Percentiles rank a stretch among this genome's conserved stretches.
phyloP scores from a whole-genome alignment of 2,113 vertebrate genomes.

The Planiliza haematocheilus region DNA sequence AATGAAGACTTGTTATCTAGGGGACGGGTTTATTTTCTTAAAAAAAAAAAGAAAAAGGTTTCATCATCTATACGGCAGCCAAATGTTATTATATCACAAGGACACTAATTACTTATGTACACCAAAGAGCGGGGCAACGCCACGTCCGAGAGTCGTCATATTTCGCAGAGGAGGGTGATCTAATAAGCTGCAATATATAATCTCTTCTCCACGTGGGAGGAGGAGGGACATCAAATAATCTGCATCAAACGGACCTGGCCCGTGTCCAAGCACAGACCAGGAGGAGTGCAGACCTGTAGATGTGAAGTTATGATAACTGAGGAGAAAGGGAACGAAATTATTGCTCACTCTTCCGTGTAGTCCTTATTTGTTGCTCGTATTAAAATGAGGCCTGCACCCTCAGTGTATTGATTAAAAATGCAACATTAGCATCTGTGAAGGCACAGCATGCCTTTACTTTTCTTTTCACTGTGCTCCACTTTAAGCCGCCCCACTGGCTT shows the following conservation, averaged over 20 bases:
- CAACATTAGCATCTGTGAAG: constrained; percentile 49
- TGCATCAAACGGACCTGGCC: constrained; percentile 61
- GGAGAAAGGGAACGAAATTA: constrained; percentile 31
- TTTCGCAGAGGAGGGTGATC: constrained; percentile 52
- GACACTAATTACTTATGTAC: constrained; percentile 28
- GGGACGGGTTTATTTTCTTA: constrained; percentile 24
- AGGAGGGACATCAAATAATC: constrained; percentile 64
- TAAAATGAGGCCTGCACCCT: constrained; percentile 4
- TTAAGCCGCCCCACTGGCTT: constrained; percentile 20
- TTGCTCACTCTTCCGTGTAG: constrained; percentile 45
- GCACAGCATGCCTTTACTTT: constrained; percentile 19
- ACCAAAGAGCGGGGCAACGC: constrained; percentile 16
- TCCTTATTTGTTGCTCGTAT: constrained; percentile 31
- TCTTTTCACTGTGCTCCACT: constrained; percentile 28
- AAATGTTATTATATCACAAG: constrained; percentile 20
- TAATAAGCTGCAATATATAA: constrained; percentile 46
- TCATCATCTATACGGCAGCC: constrained; percentile 29
- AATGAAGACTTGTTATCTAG: constrained; percentile 7
- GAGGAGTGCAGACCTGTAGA: constrained; percentile 31
- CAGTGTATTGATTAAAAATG: constrained; percentile 47
- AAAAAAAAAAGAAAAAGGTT: constrained; percentile 6
- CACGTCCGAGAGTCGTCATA: constrained; percentile 31
- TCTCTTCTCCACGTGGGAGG: constrained; percentile 51
- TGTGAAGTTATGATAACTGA: constrained; percentile 51
- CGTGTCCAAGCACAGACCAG: constrained; percentile 27